Base-by-base conservation (phyloP, 1,140 invertebrate species). In the Panagrolaimus sp. region DNA sequence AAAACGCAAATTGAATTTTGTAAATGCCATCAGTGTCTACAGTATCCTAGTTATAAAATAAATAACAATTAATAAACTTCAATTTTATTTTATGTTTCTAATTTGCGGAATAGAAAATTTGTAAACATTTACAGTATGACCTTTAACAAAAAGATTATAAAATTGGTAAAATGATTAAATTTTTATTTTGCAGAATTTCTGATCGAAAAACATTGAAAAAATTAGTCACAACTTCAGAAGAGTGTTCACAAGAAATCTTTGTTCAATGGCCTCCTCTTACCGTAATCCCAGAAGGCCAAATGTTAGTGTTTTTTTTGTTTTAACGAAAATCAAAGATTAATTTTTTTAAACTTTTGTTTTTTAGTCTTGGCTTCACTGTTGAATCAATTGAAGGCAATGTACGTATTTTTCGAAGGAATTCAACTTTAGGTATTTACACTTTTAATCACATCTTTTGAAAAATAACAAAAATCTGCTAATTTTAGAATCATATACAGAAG, bases 401-500 rank as follows among this genome's bases (percentile, higher is more conserved):
- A n/a, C 13, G 27, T 14, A n/a, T 16, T 11, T 64, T 64, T 23
- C 63, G 43, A 4, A n/a, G 38, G 38, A 64, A 64, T 64, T 42
- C 44, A 11, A 64, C 38, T 44, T 44, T 25, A 13, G 44, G 63
- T 64, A 31, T 20, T 14, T 11, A 57, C 1, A 25, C 20, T 57
- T 57, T 57, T 53, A 1, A 53, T n/a, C 0, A 20, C n/a, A 53
- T 64, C 1, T 27, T 20, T 20, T 16, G 43, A 31, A 64, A 64
- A 64, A 23, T 44, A n/a, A n/a, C n/a, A n/a, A n/a, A n/a, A n/a
- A n/a, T n/a, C n/a, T 20, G 2, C 8, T 14, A 42, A 1, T 64
- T 46, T 64, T 64, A 64, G 38, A 64, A 31, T 31, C 16, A 46
- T 64, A 43, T n/a, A 45, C 23, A 46, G 44, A 46, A 46, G 38